A percentile compares a stretch with the other conserved stretches of the same genome.
These are phyloP conservation scores for Gadus chalcogrammus DNA, from an alignment of 2,113 vertebrate species.

Conservation along the genomic window DNA sequence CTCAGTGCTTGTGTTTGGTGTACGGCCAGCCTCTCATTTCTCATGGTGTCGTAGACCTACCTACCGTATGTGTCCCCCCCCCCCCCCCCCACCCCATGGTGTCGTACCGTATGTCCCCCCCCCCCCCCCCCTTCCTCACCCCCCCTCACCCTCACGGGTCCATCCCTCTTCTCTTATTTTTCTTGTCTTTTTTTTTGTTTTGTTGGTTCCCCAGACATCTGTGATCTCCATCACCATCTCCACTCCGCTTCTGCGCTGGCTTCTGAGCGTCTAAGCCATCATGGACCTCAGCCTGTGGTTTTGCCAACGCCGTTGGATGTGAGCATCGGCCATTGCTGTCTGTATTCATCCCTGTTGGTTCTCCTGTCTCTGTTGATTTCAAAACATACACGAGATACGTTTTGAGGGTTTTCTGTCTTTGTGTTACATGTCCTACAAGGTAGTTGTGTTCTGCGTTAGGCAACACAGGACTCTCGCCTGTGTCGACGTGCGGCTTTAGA, in stretches of 20 bases:
- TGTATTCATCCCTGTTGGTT: constrained; percentile 27
- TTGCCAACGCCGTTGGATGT: constrained; percentile 3
- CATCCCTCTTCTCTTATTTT: constrained; percentile 16
- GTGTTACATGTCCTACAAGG: not conserved
- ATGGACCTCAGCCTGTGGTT: not conserved
- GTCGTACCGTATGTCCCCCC: no score
- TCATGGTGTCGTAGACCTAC: constrained; percentile 27
- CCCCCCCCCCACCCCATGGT: no score
- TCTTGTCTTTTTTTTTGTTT: constrained; percentile 20
- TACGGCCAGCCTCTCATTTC: no score
- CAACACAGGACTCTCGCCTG: constrained; percentile 28
- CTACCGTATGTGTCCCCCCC: constrained; percentile 7
- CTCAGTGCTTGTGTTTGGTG: constrained; percentile 34
- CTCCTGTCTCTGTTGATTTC: constrained; percentile 29
- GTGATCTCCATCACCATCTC: constrained; percentile 49
- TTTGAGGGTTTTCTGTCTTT: constrained; percentile 9
- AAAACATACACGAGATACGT: no score
- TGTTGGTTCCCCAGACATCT: constrained; percentile 40
- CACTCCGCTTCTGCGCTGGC: constrained; percentile 18
- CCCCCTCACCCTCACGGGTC: constrained; percentile 10
- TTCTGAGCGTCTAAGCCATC: constrained; percentile 19
- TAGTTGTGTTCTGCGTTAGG: constrained; percentile 4
- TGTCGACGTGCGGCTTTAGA: constrained; percentile 6
- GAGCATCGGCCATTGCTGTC: constrained; percentile 22
- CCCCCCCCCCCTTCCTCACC: no score